Evolutionary conservation across 2,888 invertebrate species (phyloP).

Genomic region (Dasysyrphus albostriatus): DNA sequence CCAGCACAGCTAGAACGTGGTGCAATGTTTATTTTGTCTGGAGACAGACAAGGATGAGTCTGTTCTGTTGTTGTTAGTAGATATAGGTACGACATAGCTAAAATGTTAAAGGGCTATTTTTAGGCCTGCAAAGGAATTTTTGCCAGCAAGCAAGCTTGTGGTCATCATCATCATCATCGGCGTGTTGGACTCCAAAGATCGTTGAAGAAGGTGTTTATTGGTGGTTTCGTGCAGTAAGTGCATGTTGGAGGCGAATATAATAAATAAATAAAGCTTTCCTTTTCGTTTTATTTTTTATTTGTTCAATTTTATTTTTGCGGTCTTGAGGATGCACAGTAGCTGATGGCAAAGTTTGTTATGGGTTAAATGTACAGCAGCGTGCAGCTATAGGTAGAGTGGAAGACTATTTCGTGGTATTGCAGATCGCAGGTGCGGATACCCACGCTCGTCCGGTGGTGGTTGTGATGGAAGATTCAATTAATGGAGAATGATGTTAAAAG

Average conservation of each 20-base stretch:
- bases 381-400: conserved; percentile 1
- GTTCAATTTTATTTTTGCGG: conserved; percentile 25
- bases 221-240: conserved; percentile 74
- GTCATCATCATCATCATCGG: conserved; percentile 28
- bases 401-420: conserved; percentile 47
- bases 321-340: conserved; percentile 71
- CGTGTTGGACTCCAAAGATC: conserved; percentile 67
- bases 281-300: conserved; percentile 25
- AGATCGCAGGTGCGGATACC: conserved; percentile 55
- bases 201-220: conserved; percentile 73
- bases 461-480: conserved; percentile 73
- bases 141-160: conserved; percentile 39
- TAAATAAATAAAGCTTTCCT: conserved; percentile 66
- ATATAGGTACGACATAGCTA: neutral
- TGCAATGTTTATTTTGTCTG: conserved; percentile 70
- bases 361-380: conserved; percentile 39
- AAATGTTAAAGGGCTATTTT: conserved; percentile 55
- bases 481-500: conserved; percentile 71
- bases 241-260: conserved; percentile 75
- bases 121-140: conserved; percentile 55
- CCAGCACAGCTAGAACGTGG: conserved; percentile 21
- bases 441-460: conserved; percentile 7
- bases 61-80: neutral
- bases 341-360: conserved; percentile 64
- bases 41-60: conserved; percentile 65